These are phyloP conservation scores for Saturnia japonica DNA, from an alignment of 2,888 invertebrate species.

Conservation along the genomic window DNA sequence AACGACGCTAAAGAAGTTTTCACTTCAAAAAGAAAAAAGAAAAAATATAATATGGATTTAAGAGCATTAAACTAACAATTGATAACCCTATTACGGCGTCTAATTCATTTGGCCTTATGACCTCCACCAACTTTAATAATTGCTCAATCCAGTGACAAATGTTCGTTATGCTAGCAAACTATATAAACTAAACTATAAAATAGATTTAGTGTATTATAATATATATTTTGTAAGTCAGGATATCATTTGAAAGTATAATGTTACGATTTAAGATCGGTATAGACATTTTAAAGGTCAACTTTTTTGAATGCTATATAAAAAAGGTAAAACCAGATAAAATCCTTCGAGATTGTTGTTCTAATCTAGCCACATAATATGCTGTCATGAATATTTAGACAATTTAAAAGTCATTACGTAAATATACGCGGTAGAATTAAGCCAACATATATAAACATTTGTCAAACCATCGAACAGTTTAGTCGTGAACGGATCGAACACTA, in stretches of 20 bases:
- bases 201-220: neutral
- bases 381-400: slow-evolving; percentile 59
- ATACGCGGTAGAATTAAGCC: slow-evolving; percentile 34
- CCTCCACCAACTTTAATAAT: slow-evolving; percentile 33
- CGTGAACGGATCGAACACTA: slow-evolving; percentile 30
- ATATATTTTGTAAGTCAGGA: neutral
- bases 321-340: slow-evolving; percentile 38
- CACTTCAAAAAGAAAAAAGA: too few relatives aligned
- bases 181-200: neutral
- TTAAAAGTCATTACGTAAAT: slow-evolving; percentile 59
- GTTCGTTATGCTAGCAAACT: slow-evolving; percentile 15
- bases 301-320: slow-evolving; percentile 37
- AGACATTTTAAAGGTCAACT: slow-evolving; percentile 35
- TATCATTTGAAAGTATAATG: slow-evolving; percentile 21
- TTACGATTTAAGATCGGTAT: neutral
- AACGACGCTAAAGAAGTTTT: too few relatives aligned
- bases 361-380: slow-evolving; percentile 40
- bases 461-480: slow-evolving; percentile 53
- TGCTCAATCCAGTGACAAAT: slow-evolving; percentile 24
- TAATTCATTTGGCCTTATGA: slow-evolving; percentile 52
- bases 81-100: slow-evolving; percentile 33
- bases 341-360: slow-evolving; percentile 41
- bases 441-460: slow-evolving; percentile 57
- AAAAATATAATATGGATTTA: neutral
- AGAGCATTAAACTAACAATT: neutral